These are phyloP conservation scores for Aspidapion aeneum DNA, from an alignment of 2,888 invertebrate species.

Conservation along the genomic window DNA sequence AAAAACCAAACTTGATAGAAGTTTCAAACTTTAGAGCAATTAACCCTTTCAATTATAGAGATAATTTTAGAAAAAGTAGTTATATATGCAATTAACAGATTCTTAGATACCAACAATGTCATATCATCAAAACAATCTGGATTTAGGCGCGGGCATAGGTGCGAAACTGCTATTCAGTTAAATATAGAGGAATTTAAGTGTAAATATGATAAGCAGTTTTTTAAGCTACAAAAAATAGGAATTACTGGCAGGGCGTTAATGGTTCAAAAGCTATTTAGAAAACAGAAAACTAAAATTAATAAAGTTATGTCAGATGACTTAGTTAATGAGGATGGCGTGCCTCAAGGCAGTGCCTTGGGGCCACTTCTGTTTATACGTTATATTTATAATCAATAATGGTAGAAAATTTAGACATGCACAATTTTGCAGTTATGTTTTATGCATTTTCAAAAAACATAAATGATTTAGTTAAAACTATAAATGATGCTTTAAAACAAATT, in stretches of 20 bases:
- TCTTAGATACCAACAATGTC: background rate
- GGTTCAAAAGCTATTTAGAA: background rate
- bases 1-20: too few species aligned
- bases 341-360: conserved; percentile 15
- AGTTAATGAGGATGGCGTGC: conserved; percentile 5
- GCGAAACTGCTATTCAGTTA: background rate
- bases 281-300: background rate
- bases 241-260: background rate
- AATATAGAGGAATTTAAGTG: background rate
- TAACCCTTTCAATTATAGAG: too few species aligned
- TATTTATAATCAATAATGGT: too few species aligned
- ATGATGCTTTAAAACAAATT: too few species aligned
- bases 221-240: background rate
- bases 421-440: too few species aligned
- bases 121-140: background rate
- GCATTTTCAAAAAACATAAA: too few species aligned
- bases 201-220: background rate
- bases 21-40: too few species aligned
- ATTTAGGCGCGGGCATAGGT: background rate
- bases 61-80: too few species aligned
- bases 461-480: too few species aligned
- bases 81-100: background rate
- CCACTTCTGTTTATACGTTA: too few species aligned
- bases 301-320: background rate
- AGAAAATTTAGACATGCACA: too few species aligned